These are phyloP conservation scores for Sebastes kiyomatsui DNA, from an alignment of 2,797 vertebrate species.

Conservation along the genomic window DNA sequence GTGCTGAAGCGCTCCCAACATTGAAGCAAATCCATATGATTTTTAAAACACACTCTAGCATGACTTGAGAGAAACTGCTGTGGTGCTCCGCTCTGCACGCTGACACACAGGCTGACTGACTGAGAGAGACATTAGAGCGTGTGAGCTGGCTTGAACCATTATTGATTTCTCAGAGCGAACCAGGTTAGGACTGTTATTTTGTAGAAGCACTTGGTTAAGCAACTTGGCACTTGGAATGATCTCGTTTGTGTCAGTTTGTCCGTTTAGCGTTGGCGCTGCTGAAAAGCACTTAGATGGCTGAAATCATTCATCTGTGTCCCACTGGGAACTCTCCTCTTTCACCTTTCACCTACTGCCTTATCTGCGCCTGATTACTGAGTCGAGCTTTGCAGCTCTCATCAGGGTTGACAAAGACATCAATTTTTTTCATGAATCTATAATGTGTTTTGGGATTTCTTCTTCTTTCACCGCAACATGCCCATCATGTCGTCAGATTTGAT, in stretches of 20 bases:
- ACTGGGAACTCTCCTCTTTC: constrained; percentile 51
- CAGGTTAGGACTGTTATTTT: constrained; percentile 40
- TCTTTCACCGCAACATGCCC: neutral
- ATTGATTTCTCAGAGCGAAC: constrained; percentile 39
- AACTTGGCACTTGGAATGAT: constrained; percentile 24
- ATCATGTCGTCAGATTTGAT: neutral
- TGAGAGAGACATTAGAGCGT: constrained; percentile 30
- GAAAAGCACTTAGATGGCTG: constrained; percentile 1
- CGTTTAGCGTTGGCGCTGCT: constrained; percentile 19
- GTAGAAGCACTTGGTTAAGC: constrained; percentile 36
- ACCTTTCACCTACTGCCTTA: constrained; percentile 69
- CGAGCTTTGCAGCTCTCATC: constrained; percentile 4
- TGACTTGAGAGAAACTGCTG: constrained; percentile 19
- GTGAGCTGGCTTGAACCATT: constrained; percentile 27
- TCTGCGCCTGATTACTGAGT: constrained; percentile 24
- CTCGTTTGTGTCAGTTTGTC: constrained; percentile 41
- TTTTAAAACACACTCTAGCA: constrained; percentile 12
- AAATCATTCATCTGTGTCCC: constrained; percentile 47
- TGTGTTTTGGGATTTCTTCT: constrained; percentile 3
- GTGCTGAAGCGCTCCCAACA: neutral
- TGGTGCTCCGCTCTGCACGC: constrained; percentile 2
- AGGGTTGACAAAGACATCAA: neutral
- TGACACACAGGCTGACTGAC: constrained; percentile 35
- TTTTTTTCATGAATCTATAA: constrained; percentile 16
- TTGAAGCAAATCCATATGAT: constrained; percentile 1